These are phyloP conservation scores for Leptopilina boulardi DNA, from an alignment of 1,140 invertebrate genomes.

Conservation along the genomic window DNA sequence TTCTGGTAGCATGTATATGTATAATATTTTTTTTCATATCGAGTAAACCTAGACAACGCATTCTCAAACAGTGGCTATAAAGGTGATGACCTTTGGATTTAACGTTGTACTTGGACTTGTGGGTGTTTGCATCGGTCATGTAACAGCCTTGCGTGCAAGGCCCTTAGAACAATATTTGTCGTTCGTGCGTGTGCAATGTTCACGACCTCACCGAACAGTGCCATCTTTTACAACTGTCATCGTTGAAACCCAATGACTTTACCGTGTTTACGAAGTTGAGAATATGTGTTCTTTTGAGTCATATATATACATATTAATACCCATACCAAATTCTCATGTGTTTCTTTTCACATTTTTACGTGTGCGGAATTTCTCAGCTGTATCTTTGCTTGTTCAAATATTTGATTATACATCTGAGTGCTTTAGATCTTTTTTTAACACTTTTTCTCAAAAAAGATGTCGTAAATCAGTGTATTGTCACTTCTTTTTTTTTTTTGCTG, in stretches of 20 bases:
- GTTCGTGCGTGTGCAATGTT: slow-evolving; percentile 1
- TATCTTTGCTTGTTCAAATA: slow-evolving; percentile 13
- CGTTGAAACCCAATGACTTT: slow-evolving; percentile 11
- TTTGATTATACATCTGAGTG: not conserved
- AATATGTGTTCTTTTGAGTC: not conserved
- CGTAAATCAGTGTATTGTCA: not conserved
- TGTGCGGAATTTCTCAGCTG: slow-evolving; percentile 7
- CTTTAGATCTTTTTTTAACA: not conserved
- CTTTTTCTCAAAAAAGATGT: no score
- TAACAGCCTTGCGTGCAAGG: slow-evolving; percentile 54
- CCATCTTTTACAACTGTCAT: slow-evolving; percentile 18
- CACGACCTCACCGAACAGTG: not conserved
- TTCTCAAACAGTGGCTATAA: slow-evolving; percentile 54
- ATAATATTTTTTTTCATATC: slow-evolving; percentile 37
- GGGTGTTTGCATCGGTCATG: slow-evolving; percentile 43
- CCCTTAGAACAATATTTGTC: slow-evolving; percentile 36
- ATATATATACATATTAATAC: not conserved
- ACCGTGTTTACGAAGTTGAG: slow-evolving; percentile 2
- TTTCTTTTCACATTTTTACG: not conserved
- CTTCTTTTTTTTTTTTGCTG: not conserved
- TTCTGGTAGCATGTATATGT: slow-evolving; percentile 33
- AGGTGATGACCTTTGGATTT: slow-evolving; percentile 47
- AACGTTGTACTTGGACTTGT: slow-evolving; percentile 47
- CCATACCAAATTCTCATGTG: not conserved
- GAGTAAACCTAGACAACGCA: slow-evolving; percentile 51